These are phyloP conservation scores for Eilema sororculum DNA, from an alignment of 2,888 invertebrate species.

Conservation along the genomic window DNA sequence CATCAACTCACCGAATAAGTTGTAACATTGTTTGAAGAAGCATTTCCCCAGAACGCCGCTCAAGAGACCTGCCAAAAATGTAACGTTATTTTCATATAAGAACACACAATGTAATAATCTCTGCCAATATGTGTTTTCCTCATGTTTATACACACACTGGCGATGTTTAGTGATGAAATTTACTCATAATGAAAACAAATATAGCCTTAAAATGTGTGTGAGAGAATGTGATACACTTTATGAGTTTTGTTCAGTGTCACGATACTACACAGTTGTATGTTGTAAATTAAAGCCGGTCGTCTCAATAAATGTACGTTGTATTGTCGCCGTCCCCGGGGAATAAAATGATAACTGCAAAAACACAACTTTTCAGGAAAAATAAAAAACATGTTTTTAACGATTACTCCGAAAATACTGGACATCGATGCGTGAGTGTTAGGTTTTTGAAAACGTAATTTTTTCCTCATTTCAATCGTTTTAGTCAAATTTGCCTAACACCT, in stretches of 20 bases:
- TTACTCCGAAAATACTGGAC: too few species aligned
- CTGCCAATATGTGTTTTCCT: conserved; percentile 3
- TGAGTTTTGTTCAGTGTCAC: neutral
- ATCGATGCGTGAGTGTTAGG: too few species aligned
- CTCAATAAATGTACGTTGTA: neutral
- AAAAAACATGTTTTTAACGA: too few species aligned
- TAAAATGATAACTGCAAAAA: too few species aligned
- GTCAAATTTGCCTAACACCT: too few species aligned
- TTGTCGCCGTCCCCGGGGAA: too few species aligned
- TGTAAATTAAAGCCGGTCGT: neutral
- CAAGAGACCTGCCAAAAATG: conserved; percentile 80
- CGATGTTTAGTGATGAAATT: conserved; percentile 10
- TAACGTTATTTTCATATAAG: neutral
- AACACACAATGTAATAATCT: conserved; percentile 5
- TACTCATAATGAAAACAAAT: conserved; percentile 4
- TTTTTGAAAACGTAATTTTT: too few species aligned
- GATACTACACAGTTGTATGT: neutral
- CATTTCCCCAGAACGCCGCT: conserved; percentile 89
- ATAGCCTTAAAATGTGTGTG: neutral
- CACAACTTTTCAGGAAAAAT: too few species aligned
- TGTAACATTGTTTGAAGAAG: conserved; percentile 94
- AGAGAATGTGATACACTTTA: conserved; percentile 1
- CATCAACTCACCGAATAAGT: conserved; percentile 94
- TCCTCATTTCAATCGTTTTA: too few species aligned
- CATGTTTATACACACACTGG: neutral